phyloP scores from a whole-genome alignment of 2,888 invertebrate genomes.

The Pachliopta kotzebuea region DNA sequence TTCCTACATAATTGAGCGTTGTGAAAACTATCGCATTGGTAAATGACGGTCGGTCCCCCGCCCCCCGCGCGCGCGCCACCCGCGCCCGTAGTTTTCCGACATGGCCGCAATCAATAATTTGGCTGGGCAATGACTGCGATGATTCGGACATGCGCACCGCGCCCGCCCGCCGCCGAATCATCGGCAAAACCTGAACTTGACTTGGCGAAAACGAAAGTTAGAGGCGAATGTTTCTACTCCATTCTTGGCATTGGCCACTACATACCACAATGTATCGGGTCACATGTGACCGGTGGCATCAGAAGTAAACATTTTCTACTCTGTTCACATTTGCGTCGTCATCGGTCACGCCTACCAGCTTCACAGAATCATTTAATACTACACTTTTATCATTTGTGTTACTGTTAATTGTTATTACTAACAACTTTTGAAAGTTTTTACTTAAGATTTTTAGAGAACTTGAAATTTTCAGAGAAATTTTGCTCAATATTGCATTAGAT shows the following conservation, averaged over 20 bases:
- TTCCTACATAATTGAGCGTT: constrained; percentile 74
- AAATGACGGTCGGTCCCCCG: constrained; percentile 55
- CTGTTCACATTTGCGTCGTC: constrained; percentile 9
- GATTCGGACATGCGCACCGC: constrained; percentile 72
- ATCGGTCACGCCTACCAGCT: constrained; percentile 14
- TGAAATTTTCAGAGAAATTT: constrained; percentile 1
- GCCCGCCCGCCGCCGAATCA: constrained; percentile 53
- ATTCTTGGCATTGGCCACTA: constrained; percentile 66
- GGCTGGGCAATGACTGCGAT: constrained; percentile 80
- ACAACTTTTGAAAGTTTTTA: neutral
- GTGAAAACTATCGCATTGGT: constrained; percentile 79
- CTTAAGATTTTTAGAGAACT: neutral
- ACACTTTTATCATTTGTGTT: neutral
- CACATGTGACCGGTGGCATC: constrained; percentile 25
- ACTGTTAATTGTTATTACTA: neutral
- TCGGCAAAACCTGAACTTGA: constrained; percentile 78
- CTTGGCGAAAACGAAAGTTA: constrained; percentile 79
- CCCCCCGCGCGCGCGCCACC: constrained; percentile 35
- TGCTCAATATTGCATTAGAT: constrained; percentile 29
- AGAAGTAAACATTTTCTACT: constrained; percentile 19
- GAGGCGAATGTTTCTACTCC: constrained; percentile 72
- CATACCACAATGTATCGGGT: constrained; percentile 29
- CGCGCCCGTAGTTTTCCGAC: constrained; percentile 69
- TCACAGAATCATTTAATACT: neutral
- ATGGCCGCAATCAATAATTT: constrained; percentile 79